phyloP scores from a whole-genome alignment of 1,140 invertebrate genomes.

The Hormaphis cornu region DNA sequence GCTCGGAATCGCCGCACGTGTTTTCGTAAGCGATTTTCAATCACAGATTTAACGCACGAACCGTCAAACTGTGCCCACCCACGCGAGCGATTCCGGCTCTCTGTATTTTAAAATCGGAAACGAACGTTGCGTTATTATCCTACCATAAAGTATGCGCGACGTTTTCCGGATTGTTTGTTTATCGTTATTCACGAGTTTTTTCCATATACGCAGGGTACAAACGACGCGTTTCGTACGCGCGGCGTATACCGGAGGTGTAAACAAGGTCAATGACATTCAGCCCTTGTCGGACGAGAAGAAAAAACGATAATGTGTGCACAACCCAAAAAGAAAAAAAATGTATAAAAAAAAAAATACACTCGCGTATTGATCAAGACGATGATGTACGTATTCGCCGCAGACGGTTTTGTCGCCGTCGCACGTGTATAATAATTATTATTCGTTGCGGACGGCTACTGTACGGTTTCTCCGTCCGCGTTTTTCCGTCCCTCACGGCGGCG shows the following conservation, averaged over 20 bases:
- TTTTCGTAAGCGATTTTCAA: too few species aligned
- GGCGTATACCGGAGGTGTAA: conserved; percentile 20
- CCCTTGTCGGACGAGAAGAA: conserved; percentile 19
- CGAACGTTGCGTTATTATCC: conserved; percentile 2
- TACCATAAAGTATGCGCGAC: background rate
- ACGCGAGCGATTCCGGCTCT: too few species aligned
- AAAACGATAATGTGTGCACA: conserved; percentile 29
- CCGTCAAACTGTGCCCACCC: too few species aligned
- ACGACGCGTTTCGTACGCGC: conserved; percentile 1
- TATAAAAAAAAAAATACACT: too few species aligned
- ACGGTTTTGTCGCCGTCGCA: conserved; percentile 20
- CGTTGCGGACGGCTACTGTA: conserved; percentile 1
- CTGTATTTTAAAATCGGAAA: too few species aligned
- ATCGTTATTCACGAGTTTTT: conserved; percentile 25
- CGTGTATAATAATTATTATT: too few species aligned
- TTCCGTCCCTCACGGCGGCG: background rate
- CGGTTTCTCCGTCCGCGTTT: conserved; percentile 11
- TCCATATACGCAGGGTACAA: too few species aligned
- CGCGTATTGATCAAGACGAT: conserved; percentile 26
- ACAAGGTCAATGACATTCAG: conserved; percentile 31
- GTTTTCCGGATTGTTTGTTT: conserved; percentile 25
- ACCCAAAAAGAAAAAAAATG: too few species aligned
- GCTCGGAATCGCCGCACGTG: too few species aligned
- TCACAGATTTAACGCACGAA: too few species aligned
- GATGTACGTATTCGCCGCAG: too few species aligned